Percentiles rank a stretch among this genome's conserved stretches.
These are phyloP conservation scores for Periophthalmus modestus DNA, from an alignment of 2,113 vertebrate species.

Conservation along the genomic window DNA sequence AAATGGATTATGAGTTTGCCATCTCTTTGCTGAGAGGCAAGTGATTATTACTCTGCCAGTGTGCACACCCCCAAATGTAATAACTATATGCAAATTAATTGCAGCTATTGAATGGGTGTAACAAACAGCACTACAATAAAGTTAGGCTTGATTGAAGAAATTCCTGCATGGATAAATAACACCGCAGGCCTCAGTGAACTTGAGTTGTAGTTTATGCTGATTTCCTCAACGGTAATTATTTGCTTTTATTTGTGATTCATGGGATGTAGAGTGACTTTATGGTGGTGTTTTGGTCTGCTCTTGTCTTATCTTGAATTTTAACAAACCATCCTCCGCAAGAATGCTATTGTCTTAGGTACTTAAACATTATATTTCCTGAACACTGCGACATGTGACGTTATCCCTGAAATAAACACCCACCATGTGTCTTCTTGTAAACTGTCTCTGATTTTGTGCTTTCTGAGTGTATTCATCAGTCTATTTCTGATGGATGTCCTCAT, in stretches of 20 bases:
- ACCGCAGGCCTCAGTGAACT: slow-evolving; percentile 52
- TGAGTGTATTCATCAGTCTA: slow-evolving; percentile 69
- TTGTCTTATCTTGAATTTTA: slow-evolving; percentile 47
- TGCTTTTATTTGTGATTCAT: slow-evolving; percentile 75
- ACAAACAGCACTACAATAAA: neutral
- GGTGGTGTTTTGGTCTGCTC: slow-evolving; percentile 82
- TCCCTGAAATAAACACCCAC: slow-evolving; percentile 70
- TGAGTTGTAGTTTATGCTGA: slow-evolving; percentile 59
- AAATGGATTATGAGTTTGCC: neutral
- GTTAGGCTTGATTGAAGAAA: neutral
- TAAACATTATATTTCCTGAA: slow-evolving; percentile 34
- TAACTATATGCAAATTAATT: neutral
- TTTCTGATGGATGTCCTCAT: slow-evolving; percentile 90
- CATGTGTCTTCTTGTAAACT: slow-evolving; percentile 34
- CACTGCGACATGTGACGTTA: slow-evolving; percentile 41
- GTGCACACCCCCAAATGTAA: neutral
- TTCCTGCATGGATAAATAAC: neutral
- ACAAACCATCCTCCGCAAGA: slow-evolving; percentile 43
- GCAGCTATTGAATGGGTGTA: neutral
- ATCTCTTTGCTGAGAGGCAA: neutral
- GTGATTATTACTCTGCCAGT: slow-evolving; percentile 1
- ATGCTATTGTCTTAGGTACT: slow-evolving; percentile 40
- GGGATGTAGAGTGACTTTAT: slow-evolving; percentile 84
- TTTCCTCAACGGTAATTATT: neutral
- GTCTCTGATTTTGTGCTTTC: slow-evolving; percentile 31